Conservation (phyloP, 30 jellyfish, hydroid and myxozoan genomes). For the Aurelia aurita complex sp. Pacific region DNA sequence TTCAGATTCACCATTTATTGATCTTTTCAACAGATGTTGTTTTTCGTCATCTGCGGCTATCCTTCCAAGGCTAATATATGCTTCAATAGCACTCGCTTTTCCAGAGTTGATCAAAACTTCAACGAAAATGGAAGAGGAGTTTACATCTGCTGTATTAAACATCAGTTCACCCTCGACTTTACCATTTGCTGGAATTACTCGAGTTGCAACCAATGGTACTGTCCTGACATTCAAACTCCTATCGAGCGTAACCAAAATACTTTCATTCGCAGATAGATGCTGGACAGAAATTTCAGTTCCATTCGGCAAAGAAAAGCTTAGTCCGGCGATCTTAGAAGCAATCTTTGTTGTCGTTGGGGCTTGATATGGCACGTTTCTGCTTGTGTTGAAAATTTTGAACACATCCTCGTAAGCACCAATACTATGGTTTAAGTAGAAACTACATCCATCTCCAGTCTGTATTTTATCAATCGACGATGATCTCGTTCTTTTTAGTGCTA, state of each 20-base stretch:
- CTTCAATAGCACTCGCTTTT: not conserved
- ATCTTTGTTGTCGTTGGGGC: not conserved
- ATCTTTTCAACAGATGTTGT: slow-evolving; percentile 1
- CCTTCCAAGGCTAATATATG: not conserved
- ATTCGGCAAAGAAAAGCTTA: slow-evolving; percentile 34
- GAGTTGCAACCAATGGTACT: not conserved
- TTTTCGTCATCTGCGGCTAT: slow-evolving; percentile 1
- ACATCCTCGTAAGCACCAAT: slow-evolving; percentile 22
- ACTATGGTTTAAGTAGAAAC: slow-evolving; percentile 8
- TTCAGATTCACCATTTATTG: slow-evolving; percentile 9
- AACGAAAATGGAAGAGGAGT: slow-evolving; percentile 7
- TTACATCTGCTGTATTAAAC: not conserved
- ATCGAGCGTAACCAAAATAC: slow-evolving; percentile 29
- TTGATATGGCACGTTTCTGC: slow-evolving; percentile 21
- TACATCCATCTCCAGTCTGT: slow-evolving; percentile 46
- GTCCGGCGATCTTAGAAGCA: slow-evolving; percentile 46
- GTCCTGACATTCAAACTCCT: slow-evolving; percentile 1
- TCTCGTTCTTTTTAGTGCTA: slow-evolving; percentile 23
- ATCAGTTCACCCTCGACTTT: slow-evolving; percentile 50
- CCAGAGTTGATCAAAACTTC: slow-evolving; percentile 20
- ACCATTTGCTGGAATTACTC: slow-evolving; percentile 9
- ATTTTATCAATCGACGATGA: slow-evolving; percentile 1
- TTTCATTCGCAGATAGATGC: slow-evolving; percentile 30
- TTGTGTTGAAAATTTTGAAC: slow-evolving; percentile 54
- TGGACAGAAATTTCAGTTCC: slow-evolving; percentile 46